phyloP scores from a whole-genome alignment of 2,797 vertebrate genomes.

The Neosilurus mollespiculum region DNA sequence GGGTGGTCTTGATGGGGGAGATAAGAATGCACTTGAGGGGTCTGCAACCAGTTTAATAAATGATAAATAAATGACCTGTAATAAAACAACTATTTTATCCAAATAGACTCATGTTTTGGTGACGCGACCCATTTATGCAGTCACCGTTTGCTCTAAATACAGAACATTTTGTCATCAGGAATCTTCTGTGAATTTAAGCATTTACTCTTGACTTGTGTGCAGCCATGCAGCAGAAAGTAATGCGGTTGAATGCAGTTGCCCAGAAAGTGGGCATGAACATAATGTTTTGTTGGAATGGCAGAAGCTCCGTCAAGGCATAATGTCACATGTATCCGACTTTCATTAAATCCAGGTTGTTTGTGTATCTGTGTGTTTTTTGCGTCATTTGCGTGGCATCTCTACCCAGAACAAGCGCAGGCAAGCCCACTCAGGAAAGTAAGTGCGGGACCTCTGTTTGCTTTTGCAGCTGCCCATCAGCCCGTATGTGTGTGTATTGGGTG shows the following conservation, averaged over 20 bases:
- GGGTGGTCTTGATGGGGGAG: too few species aligned
- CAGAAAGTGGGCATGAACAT: too few species aligned
- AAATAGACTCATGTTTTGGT: too few species aligned
- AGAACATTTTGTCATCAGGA: constrained; percentile 12
- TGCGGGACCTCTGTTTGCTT: constrained; percentile 76
- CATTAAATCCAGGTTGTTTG: constrained; percentile 68
- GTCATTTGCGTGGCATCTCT: constrained; percentile 84
- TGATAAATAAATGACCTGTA: too few species aligned
- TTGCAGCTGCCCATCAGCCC: constrained; percentile 50
- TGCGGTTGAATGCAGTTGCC: not conserved
- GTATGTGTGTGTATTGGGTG: constrained; percentile 59
- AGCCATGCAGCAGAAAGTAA: not conserved
- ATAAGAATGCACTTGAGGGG: not conserved
- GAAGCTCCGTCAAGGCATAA: constrained; percentile 26
- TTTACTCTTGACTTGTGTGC: not conserved
- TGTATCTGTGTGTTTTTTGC: constrained; percentile 65
- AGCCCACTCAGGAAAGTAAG: constrained; percentile 98
- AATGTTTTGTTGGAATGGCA: not conserved
- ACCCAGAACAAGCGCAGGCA: constrained; percentile 97
- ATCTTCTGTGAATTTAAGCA: not conserved
- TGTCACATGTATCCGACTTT: constrained; percentile 28
- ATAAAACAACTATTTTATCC: too few species aligned
- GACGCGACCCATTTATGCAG: not conserved
- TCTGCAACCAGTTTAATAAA: too few species aligned
- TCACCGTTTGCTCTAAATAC: not conserved